Evolutionary conservation across 2,888 invertebrate genomes (phyloP), one percentile per base, ranked within the genome.

Genomic region (Trachelus iudaicus): DNA sequence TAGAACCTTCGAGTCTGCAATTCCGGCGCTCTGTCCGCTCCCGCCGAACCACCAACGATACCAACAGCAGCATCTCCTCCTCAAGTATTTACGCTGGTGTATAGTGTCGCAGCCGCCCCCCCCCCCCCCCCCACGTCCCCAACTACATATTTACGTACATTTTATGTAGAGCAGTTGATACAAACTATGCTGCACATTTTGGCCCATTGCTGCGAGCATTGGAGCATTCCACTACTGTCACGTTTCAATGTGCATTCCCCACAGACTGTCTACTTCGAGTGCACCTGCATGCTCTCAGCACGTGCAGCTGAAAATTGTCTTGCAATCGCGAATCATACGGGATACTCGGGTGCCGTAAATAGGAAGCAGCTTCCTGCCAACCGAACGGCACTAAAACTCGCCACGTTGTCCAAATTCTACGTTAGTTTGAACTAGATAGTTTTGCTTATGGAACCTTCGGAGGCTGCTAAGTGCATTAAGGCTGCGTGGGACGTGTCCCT

Each of bases 1-100:
- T 84, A 82, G 83, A 83, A 83, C 81, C 78, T 82, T 79, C 75
- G 77, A 77, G 30, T 56, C 23, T 9, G 56, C 56, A 56, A 56
- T 56, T 56, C 9, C 23, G 56, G 56, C 6, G 56, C 23, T 56
- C 56, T 9, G 56, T 15, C 56, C 23, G 9, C 56, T 56, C 56
- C 56, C 23, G 23, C 56, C 23, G 6, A 56, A 56, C 56, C 56
- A 56, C 23, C 56, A 1, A 56, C 56, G 23, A 56, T 56, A 56
- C 56, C 23, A 56, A 23, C 56, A 23, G 56, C 56, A 56, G 56
- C 56, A 56, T 56, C 56, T 56, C 3, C 40, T 40, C 6, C 56
- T 23, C 56, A 56, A 56, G 56, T 56, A 56, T 56, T 23, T 56
- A 56, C 2, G 35, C 3, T 9, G 23, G 9, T 15, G 40, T 1